Conservation (phyloP, 2,888 invertebrate genomes). For the Tanytarsus gracilentus region DNA sequence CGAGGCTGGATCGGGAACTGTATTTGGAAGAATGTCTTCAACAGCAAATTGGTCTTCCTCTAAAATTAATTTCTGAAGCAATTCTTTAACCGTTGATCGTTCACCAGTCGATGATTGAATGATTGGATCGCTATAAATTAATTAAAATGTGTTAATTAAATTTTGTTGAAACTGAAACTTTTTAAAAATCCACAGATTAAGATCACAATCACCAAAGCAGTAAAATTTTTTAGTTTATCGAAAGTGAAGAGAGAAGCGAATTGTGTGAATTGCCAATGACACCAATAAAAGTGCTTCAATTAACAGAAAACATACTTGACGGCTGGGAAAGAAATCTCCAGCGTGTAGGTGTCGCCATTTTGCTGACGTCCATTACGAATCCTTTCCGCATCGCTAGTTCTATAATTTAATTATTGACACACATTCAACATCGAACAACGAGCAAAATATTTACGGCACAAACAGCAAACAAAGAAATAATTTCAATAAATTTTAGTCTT, state of each 20-base stretch:
- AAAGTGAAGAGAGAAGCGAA: conserved; percentile 5
- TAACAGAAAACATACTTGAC: conserved; percentile 77
- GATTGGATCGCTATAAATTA: conserved; percentile 68
- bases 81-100: conserved; percentile 68
- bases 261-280: background rate
- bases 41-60: conserved; percentile 93
- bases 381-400: conserved; percentile 36
- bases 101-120: conserved; percentile 79
- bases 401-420: background rate
- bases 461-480: background rate
- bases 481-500: conserved; percentile 42
- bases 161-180: background rate
- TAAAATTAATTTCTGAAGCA: conserved; percentile 81
- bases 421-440: no score
- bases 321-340: conserved; percentile 86
- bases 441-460: no score
- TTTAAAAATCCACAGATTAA: no score
- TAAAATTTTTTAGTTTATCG: no score
- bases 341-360: conserved; percentile 77
- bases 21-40: conserved; percentile 85
- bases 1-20: conserved; percentile 86
- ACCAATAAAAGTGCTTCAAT: conserved; percentile 23
- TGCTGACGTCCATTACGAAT: conserved; percentile 77
- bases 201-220: no score
- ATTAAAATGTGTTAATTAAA: conserved; percentile 1